Evolutionary conservation across 2,113 vertebrate species (phyloP).

Genomic region (Trinectes maculatus): DNA sequence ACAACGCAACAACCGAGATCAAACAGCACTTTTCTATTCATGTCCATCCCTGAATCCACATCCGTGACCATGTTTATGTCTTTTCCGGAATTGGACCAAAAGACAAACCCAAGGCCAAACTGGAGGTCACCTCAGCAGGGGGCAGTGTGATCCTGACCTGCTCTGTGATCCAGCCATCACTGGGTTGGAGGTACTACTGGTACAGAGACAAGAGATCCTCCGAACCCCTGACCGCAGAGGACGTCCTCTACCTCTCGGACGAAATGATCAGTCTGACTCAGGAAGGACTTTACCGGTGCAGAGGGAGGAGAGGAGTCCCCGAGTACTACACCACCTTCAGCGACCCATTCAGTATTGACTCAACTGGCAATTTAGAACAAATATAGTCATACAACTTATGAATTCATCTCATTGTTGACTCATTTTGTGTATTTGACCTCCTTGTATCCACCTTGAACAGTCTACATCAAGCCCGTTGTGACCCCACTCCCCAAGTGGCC

Average conservation of each 20-base stretch:
- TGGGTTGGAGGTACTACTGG: conserved; percentile 27
- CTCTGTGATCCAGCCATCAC: conserved; percentile 15
- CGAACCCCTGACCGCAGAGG: neutral
- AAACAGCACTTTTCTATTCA: too few relatives aligned
- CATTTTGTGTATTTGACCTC: too few relatives aligned
- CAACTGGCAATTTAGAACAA: too few relatives aligned
- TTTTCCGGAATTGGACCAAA: neutral
- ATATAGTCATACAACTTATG: too few relatives aligned
- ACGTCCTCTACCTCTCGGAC: neutral
- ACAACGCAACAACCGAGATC: too few relatives aligned
- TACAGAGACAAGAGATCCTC: conserved; percentile 4
- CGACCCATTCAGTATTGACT: neutral
- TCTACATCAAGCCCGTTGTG: neutral
- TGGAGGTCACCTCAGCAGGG: conserved; percentile 9
- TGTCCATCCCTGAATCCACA: too few relatives aligned
- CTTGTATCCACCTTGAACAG: too few relatives aligned
- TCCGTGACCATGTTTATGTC: too few relatives aligned
- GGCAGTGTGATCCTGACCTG: conserved; percentile 28
- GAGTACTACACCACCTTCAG: neutral
- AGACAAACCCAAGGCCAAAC: neutral
- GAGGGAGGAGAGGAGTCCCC: conserved; percentile 28
- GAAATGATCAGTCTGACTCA: conserved; percentile 20
- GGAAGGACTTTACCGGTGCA: conserved; percentile 32
- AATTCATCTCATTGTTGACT: too few relatives aligned
- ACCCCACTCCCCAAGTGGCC: conserved; percentile 19